phyloP scores from a whole-genome alignment of 2,797 vertebrate genomes.

The Ctenochaetus hawaiiensis region DNA sequence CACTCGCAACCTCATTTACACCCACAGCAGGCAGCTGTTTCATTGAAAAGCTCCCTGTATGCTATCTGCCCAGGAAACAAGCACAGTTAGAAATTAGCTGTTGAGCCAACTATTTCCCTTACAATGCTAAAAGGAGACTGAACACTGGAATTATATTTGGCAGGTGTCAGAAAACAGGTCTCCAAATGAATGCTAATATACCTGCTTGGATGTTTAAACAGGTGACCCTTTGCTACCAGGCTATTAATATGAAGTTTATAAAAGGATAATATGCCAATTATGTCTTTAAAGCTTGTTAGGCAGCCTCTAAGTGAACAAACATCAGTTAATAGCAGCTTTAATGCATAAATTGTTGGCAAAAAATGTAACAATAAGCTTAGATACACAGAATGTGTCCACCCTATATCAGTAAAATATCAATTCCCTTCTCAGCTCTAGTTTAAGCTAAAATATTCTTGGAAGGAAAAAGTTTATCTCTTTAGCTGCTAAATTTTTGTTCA shows the following conservation, averaged over 20 bases:
- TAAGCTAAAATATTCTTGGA: background rate
- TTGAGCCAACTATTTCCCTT: background rate
- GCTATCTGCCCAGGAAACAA: background rate
- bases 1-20: slow-evolving; percentile 20
- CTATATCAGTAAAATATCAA: background rate
- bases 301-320: no score
- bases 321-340: no score
- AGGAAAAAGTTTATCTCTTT: background rate
- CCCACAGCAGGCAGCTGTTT: slow-evolving; percentile 11
- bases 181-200: no score
- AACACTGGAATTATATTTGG: background rate
- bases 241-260: no score
- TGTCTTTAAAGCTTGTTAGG: no score
- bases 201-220: no score
- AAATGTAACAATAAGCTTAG: no score
- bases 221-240: no score
- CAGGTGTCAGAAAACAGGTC: no score
- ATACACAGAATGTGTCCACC: no score
- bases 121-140: background rate
- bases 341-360: no score
- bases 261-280: no score
- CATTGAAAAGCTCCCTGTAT: background rate
- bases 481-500: background rate
- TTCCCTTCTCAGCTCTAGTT: background rate
- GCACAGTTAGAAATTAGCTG: background rate